Percentiles rank a stretch among this genome's conserved stretches.
phyloP scores from a whole-genome alignment of 2,113 vertebrate species.

The Cheirogaleus medius region DNA sequence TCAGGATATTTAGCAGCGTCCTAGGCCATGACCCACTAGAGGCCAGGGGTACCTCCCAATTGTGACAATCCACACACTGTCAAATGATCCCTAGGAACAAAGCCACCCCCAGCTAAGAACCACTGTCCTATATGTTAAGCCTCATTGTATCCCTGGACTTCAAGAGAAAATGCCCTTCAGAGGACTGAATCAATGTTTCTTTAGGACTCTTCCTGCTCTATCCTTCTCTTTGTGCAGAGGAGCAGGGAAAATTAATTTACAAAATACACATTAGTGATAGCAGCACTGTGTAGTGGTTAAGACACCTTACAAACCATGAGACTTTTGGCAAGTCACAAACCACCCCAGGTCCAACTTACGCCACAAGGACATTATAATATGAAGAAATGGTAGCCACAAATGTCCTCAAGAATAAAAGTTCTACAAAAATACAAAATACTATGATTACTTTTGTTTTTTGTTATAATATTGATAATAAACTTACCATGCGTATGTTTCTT shows the following conservation, averaged over 20 bases:
- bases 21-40: not conserved
- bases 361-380: not conserved
- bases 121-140: not conserved
- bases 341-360: not conserved
- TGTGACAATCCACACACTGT: not conserved
- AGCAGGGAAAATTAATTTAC: slow-evolving; percentile 12
- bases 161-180: not conserved
- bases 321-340: not conserved
- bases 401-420: not conserved
- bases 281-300: not conserved
- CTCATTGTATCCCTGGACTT: not conserved
- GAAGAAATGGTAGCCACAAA: not conserved
- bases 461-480: not conserved
- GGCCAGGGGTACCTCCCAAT: not conserved
- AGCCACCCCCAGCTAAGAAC: not conserved
- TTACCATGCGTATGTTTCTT: not conserved
- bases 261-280: not conserved
- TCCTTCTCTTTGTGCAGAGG: not conserved
- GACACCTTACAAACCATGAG: not conserved
- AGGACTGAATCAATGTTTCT: not conserved
- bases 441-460: not conserved
- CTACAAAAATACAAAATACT: not conserved
- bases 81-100: not conserved
- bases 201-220: not conserved
- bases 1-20: not conserved